Percentiles rank a stretch among this genome's conserved stretches.
phyloP scores from a whole-genome alignment of 1,140 invertebrate genomes.

The Sarcophaga bullata region DNA sequence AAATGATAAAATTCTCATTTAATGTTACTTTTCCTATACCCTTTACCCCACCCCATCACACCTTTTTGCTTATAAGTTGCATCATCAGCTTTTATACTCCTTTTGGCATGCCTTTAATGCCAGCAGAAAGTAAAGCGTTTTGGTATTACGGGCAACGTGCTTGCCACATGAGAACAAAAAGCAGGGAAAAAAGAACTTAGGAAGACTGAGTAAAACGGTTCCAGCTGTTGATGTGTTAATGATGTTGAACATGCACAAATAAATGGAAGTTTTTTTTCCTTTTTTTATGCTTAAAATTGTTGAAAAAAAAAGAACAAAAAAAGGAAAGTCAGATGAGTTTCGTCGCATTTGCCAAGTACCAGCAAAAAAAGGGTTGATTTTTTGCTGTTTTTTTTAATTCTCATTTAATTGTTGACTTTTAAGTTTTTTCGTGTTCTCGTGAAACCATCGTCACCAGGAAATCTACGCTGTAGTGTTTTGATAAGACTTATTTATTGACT shows the following conservation, averaged over 20 bases:
- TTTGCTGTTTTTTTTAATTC: background rate
- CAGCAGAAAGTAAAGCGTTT: no score
- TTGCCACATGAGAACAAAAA: background rate
- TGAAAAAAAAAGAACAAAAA: background rate
- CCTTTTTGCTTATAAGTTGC: no score
- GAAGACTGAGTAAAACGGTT: background rate
- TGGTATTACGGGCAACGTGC: background rate
- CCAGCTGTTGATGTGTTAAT: slow-evolving; percentile 25
- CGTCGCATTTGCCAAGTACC: no score
- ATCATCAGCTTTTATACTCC: no score
- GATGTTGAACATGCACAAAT: slow-evolving; percentile 26
- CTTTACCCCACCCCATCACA: no score
- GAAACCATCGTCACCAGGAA: background rate
- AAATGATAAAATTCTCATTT: slow-evolving; percentile 8
- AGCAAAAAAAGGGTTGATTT: slow-evolving; percentile 11
- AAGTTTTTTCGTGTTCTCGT: background rate
- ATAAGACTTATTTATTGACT: no score
- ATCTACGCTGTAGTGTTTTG: background rate
- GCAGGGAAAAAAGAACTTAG: background rate
- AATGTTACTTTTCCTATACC: background rate
- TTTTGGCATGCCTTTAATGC: no score
- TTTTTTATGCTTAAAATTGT: background rate
- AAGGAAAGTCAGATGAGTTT: no score
- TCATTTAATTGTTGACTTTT: slow-evolving; percentile 9
- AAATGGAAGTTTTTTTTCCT: background rate